phyloP scores from a whole-genome alignment of 1,140 invertebrate genomes.

The Neomicropteryx cornuta region DNA sequence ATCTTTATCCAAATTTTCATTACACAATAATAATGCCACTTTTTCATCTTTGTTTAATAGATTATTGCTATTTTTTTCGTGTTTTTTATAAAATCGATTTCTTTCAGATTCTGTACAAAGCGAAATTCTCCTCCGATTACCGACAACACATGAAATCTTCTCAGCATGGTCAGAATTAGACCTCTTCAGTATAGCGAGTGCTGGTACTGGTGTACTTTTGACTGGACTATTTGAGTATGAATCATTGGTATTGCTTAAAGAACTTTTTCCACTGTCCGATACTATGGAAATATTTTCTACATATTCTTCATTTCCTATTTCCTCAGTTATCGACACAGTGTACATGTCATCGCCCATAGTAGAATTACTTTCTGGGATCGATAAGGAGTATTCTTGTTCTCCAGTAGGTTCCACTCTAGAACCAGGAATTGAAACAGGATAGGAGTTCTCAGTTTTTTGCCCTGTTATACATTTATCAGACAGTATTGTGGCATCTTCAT shows the following conservation, averaged over 20 bases:
- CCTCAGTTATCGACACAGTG: conserved; percentile 35
- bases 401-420: conserved; percentile 36
- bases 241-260: conserved; percentile 32
- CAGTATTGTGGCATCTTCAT: conserved; percentile 18
- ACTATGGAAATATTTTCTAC: too few species aligned
- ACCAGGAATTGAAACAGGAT: conserved; percentile 29
- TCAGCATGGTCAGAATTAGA: conserved; percentile 38
- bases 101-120: too few species aligned
- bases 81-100: too few species aligned
- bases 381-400: conserved; percentile 35
- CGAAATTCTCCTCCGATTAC: conserved; percentile 31
- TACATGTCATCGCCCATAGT: conserved; percentile 39
- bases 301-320: too few species aligned
- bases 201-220: conserved; percentile 21
- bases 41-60: conserved; percentile 24
- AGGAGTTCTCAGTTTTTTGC: conserved; percentile 27
- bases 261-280: conserved; percentile 36
- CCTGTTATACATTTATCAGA: too few species aligned
- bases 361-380: conserved; percentile 37
- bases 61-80: conserved; percentile 8
- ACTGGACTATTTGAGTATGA: too few species aligned
- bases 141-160: conserved; percentile 24
- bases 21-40: conserved; percentile 36
- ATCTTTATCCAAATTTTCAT: conserved; percentile 37
- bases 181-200: conserved; percentile 33